Evolutionary conservation across 1,140 invertebrate species (phyloP).

Genomic region (Hyphantria cunea): DNA sequence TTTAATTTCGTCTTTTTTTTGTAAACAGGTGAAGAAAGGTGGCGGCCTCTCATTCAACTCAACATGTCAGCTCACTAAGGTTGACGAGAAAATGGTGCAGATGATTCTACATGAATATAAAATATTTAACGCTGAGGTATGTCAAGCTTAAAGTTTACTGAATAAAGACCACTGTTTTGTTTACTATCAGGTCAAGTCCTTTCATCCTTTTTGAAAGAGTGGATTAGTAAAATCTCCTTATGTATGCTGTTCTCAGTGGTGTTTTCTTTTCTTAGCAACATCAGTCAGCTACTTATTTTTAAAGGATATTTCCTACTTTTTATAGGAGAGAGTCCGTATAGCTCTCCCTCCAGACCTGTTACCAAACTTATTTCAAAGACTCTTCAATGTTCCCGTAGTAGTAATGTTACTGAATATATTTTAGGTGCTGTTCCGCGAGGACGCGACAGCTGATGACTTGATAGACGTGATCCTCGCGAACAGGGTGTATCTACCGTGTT

Average conservation of each 20-base stretch:
- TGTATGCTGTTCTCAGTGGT: no score
- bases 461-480: slow-evolving; percentile 99
- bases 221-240: no score
- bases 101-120: slow-evolving; percentile 99
- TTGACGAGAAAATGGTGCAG: slow-evolving; percentile 99
- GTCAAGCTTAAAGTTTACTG: background rate
- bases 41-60: slow-evolving; percentile 99
- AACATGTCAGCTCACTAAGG: slow-evolving; percentile 95
- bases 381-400: no score
- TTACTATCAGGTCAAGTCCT: no score
- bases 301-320: no score
- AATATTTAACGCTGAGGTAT: slow-evolving; percentile 97
- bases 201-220: no score
- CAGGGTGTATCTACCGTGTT: slow-evolving; percentile 97
- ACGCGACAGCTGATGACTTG: slow-evolving; percentile 97
- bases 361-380: no score
- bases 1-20: slow-evolving; percentile 26
- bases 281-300: no score
- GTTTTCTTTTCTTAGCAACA: no score
- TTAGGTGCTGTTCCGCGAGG: slow-evolving; percentile 95
- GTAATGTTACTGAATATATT: background rate
- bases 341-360: no score
- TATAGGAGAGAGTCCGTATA: no score
- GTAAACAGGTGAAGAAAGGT: slow-evolving; percentile 91
- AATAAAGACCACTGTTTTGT: background rate